Evolutionary conservation across 2,797 vertebrate species (phyloP).

Genomic region (Vespertilio murinus): DNA sequence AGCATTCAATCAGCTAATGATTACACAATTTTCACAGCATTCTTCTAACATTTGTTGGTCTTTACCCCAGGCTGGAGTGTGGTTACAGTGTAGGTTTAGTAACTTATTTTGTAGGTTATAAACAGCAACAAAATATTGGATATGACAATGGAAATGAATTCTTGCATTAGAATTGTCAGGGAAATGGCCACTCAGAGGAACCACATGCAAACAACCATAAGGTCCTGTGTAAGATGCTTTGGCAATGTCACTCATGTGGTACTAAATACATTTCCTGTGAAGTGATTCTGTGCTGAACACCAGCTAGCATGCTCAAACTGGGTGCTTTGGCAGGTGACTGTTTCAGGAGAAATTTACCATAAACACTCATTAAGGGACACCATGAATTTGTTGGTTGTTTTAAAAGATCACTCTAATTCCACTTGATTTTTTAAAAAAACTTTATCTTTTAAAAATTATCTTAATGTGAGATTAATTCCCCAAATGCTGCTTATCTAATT

Average conservation of each 20-base stretch:
- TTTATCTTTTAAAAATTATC: constrained; percentile 20
- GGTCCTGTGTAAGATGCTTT: not conserved
- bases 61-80: not conserved
- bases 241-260: not conserved
- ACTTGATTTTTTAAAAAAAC: constrained; percentile 27
- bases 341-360: not conserved
- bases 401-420: not conserved
- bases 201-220: not conserved
- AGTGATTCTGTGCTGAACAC: not conserved
- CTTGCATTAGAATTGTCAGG: not conserved
- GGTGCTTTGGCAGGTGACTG: not conserved
- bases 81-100: not conserved
- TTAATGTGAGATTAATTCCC: constrained; percentile 30
- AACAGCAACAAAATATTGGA: not conserved
- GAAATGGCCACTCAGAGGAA: not conserved
- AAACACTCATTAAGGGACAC: not conserved
- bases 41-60: no score
- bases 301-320: not conserved
- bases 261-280: not conserved
- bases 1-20: not conserved
- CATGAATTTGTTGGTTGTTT: constrained; percentile 31
- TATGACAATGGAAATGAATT: not conserved
- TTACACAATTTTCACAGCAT: not conserved
- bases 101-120: not conserved
- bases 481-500: constrained; percentile 22